Percentiles rank a stretch among this genome's conserved stretches.
phyloP scores from a whole-genome alignment of 2,888 invertebrate genomes.

The Epirrhoe alternata region DNA sequence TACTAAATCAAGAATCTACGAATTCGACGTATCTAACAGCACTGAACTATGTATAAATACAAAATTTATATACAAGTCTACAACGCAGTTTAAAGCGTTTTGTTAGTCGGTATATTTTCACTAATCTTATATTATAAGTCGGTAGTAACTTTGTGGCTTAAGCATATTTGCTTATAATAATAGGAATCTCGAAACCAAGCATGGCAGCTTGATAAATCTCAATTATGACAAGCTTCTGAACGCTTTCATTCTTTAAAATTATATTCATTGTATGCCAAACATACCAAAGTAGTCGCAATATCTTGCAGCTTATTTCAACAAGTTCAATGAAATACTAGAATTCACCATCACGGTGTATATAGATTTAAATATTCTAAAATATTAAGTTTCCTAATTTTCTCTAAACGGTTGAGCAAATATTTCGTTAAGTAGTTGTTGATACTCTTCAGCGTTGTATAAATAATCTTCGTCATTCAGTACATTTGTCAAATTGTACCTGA shows the following conservation, averaged over 20 bases:
- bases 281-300: slow-evolving; percentile 2
- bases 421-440: slow-evolving; percentile 77
- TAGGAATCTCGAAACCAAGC: slow-evolving; percentile 68
- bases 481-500: slow-evolving; percentile 67
- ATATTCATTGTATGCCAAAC: not conserved
- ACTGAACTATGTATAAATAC: slow-evolving; percentile 3
- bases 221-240: slow-evolving; percentile 30
- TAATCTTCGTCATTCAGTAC: slow-evolving; percentile 73
- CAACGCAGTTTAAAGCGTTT: slow-evolving; percentile 35
- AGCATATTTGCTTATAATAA: slow-evolving; percentile 57
- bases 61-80: slow-evolving; percentile 28
- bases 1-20: slow-evolving; percentile 2
- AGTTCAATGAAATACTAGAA: slow-evolving; percentile 7
- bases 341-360: slow-evolving; percentile 5
- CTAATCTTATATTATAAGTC: slow-evolving; percentile 49
- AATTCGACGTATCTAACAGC: not conserved
- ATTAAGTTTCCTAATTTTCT: slow-evolving; percentile 60
- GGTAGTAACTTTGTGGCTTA: slow-evolving; percentile 61
- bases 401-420: slow-evolving; percentile 83
- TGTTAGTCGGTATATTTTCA: slow-evolving; percentile 31
- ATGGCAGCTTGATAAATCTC: slow-evolving; percentile 40
- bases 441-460: slow-evolving; percentile 76
- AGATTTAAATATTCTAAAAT: slow-evolving; percentile 1
- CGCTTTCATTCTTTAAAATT: slow-evolving; percentile 4
- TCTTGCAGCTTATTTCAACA: slow-evolving; percentile 6